Percentiles rank a stretch among this genome's conserved stretches.
phyloP scores from a whole-genome alignment of 2,888 invertebrate species.

The Andrena trimmerana region DNA sequence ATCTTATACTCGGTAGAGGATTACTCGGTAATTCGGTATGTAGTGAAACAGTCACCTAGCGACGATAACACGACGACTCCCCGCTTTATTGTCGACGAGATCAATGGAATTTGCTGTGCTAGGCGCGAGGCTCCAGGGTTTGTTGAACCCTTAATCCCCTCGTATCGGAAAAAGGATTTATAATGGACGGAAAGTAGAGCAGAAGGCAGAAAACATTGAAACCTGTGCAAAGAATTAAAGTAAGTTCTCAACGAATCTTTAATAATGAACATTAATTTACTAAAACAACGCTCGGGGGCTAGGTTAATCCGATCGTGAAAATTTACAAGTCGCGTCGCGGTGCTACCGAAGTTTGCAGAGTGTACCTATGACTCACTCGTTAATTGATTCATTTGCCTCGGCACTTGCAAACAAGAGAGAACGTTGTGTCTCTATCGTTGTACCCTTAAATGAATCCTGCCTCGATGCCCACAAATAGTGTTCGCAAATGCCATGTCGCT shows the following conservation, averaged over 20 bases:
- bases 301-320: background rate
- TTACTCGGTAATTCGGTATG: background rate
- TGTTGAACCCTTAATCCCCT: slow-evolving; percentile 54
- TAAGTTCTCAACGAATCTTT: too few relatives aligned
- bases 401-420: background rate
- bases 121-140: slow-evolving; percentile 31
- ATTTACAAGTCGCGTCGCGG: background rate
- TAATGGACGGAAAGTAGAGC: background rate
- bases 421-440: background rate
- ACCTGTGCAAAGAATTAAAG: background rate
- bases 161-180: slow-evolving; percentile 25
- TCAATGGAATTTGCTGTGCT: slow-evolving; percentile 28
- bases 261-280: too few relatives aligned
- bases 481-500: background rate
- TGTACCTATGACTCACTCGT: slow-evolving; percentile 37
- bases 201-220: background rate
- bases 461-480: background rate
- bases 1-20: background rate
- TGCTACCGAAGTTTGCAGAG: slow-evolving; percentile 11
- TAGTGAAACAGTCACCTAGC: background rate
- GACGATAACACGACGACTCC: slow-evolving; percentile 18
- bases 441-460: background rate
- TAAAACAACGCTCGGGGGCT: background rate
- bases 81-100: slow-evolving; percentile 32
- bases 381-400: slow-evolving; percentile 43